Evolutionary conservation across 2,113 vertebrate species (phyloP).

Genomic region (Nansenia antarctica): DNA sequence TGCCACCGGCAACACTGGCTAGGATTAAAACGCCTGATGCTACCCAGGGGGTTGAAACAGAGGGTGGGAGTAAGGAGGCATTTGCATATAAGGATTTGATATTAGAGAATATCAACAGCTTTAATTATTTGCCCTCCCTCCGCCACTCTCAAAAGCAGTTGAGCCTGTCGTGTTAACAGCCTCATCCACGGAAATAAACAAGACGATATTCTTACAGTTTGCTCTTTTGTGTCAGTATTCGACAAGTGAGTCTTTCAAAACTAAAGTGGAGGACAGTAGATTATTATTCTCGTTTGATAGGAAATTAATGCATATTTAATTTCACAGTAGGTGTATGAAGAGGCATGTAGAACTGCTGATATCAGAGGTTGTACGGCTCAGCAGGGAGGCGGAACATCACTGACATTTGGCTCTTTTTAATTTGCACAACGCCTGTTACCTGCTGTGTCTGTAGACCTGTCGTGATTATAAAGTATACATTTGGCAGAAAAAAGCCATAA

Average conservation of each 20-base stretch:
- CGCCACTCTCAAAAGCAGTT: neutral
- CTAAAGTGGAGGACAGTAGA: conserved; percentile 6
- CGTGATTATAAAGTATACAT: conserved; percentile 40
- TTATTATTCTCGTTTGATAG: conserved; percentile 52
- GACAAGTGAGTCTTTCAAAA: conserved; percentile 14
- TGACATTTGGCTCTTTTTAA: conserved; percentile 63
- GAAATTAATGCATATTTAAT: conserved; percentile 67
- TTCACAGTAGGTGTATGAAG: conserved; percentile 58
- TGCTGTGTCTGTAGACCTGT: conserved; percentile 50
- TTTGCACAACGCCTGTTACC: conserved; percentile 47
- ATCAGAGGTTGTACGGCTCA: conserved; percentile 54
- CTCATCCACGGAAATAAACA: conserved; percentile 5
- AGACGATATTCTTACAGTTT: conserved; percentile 14
- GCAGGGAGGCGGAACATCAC: conserved; percentile 60
- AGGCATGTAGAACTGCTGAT: conserved; percentile 56
- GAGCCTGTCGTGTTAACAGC: conserved; percentile 5
- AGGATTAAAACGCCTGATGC: conserved; percentile 20
- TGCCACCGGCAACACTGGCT: conserved; percentile 4
- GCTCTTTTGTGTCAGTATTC: conserved; percentile 30
- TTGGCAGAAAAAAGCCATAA: too few relatives aligned
- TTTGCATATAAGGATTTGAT: conserved; percentile 28
- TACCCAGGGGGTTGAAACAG: neutral
- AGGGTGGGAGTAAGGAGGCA: neutral
- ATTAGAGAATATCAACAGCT: conserved; percentile 7
- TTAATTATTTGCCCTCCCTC: neutral